Conservation (phyloP, 2,113 vertebrate species). For the Campylomormyrus tamandua region DNA sequence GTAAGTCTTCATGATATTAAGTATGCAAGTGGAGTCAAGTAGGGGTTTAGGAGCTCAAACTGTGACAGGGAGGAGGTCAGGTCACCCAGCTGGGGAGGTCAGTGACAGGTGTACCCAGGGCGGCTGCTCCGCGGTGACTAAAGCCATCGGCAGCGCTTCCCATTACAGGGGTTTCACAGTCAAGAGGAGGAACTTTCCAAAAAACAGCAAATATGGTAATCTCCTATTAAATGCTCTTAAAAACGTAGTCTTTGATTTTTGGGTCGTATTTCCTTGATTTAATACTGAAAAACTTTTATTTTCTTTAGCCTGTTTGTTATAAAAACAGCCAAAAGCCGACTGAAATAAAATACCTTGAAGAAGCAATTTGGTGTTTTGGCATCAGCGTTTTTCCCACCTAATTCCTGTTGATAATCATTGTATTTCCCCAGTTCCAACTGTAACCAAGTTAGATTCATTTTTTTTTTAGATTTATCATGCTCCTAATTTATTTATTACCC, state of each 20-base stretch:
- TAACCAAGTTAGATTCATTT: constrained; percentile 30
- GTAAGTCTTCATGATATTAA: neutral
- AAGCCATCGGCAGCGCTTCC: neutral
- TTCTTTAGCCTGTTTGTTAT: neutral
- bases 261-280: neutral
- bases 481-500: constrained; percentile 39
- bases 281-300: constrained; percentile 3
- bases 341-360: neutral
- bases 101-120: no score
- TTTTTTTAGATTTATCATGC: constrained; percentile 19
- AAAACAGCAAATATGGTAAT: neutral
- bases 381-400: constrained; percentile 4
- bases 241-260: neutral
- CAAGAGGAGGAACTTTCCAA: neutral
- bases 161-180: neutral
- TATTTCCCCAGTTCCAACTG: constrained; percentile 28
- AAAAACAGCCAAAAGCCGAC: neutral
- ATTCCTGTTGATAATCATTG: constrained; percentile 20
- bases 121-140: no score
- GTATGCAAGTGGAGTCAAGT: neutral
- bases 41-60: neutral
- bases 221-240: neutral
- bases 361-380: neutral
- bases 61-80: neutral
- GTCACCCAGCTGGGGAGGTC: neutral